Base-by-base conservation (phyloP, 2,113 vertebrate genomes). In the Pelodiscus sinensis region DNA sequence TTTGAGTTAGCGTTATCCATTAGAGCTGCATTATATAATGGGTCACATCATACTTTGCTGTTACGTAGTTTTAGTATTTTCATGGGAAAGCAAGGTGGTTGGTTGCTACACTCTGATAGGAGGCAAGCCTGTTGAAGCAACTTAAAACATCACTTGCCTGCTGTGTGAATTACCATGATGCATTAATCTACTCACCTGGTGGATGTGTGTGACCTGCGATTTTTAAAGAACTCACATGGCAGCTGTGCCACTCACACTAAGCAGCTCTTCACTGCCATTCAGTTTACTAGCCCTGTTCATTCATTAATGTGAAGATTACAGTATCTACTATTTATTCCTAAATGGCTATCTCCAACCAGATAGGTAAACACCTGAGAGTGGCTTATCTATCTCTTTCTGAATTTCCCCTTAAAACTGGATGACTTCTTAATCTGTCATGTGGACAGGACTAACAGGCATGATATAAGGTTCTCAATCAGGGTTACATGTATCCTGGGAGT, bases 371-470 rank as follows among this genome's bases (percentile, higher is more conserved):
- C 52, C 71, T 8, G 27, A 27, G n/a, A 51, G 15, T 50, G 73
- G 21, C 7, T 50, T 50, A 77, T 77, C 38, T 24, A 77, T 25
- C 73, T 50, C 73, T 27, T 77, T 50, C 38, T 16, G 2, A 52
- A 52, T 51, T 51, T 15, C 15, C 50, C 12, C 24, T 55, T 38
- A n/a, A 12, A 60, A 56, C 50, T 58, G 5, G 31, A 77, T 86
- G 6, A 51, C 14, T 19, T 73, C 6, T 55, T 50, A 1, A 0
- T 19, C 55, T 35, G 16, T 79, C 0, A 1, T 27, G 52, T 7
- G 27, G 38, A 35, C 13, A 14, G 38, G 73, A 50, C 58, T 12
- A 13, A n/a, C 11, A 52, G 0, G 0, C 1, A 29, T 29, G 21
- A 75, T 54, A 13, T 31, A 50, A 5, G 5, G 58, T 60, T 60